These are phyloP conservation scores for Helicoverpa assulta DNA, from an alignment of 2,888 invertebrate genomes.

Conservation along the genomic window DNA sequence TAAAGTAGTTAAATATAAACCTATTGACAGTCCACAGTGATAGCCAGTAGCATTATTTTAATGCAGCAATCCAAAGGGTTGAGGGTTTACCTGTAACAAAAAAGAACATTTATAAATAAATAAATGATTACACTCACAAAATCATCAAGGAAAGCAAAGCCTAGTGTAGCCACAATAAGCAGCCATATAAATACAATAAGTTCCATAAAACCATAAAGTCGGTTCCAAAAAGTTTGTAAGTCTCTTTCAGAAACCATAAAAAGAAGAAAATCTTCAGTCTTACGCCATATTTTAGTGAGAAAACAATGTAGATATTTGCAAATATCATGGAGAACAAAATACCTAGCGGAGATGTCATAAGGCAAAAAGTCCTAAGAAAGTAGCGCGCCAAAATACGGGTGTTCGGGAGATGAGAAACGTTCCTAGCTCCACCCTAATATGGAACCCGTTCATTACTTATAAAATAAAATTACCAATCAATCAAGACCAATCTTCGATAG, in stretches of 20 bases:
- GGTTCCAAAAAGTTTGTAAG: slow-evolving; percentile 3
- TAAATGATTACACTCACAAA: no score
- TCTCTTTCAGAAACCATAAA: neutral
- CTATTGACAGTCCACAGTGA: neutral
- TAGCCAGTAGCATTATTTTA: neutral
- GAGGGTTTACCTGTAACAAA: slow-evolving; percentile 46
- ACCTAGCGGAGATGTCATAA: no score
- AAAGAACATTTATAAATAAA: neutral
- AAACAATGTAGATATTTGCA: slow-evolving; percentile 21
- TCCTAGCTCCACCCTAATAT: no score
- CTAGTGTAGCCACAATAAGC: neutral
- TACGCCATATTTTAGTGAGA: slow-evolving; percentile 5
- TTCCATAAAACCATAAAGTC: neutral
- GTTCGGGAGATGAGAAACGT: no score
- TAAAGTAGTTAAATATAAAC: neutral
- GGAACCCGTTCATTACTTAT: no score
- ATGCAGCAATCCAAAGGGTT: neutral
- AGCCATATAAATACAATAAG: slow-evolving; percentile 1
- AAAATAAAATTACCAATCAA: no score
- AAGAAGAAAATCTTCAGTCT: neutral
- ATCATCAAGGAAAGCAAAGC: no score
- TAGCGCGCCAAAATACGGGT: no score
- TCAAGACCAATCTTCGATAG: no score
- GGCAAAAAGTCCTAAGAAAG: no score
- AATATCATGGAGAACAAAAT: neutral